These are phyloP conservation scores for Alligator mississippiensis DNA, from an alignment of 2,113 vertebrate species.

Conservation along the genomic window DNA sequence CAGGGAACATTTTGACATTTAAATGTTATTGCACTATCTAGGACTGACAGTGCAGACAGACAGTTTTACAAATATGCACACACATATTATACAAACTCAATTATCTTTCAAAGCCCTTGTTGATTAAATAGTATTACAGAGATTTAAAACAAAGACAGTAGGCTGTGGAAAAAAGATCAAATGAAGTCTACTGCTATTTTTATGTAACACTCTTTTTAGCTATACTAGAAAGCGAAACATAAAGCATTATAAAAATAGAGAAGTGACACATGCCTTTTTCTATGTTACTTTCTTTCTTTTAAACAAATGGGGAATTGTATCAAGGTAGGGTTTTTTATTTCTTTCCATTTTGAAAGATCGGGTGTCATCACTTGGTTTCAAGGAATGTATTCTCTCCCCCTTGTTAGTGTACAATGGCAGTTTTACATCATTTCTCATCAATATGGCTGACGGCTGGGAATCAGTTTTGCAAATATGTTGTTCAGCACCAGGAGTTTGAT, in stretches of 20 bases:
- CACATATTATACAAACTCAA: background rate
- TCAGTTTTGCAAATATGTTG: background rate
- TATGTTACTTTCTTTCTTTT: background rate
- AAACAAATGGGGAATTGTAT: background rate
- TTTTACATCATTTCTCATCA: background rate
- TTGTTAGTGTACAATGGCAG: background rate
- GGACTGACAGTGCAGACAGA: background rate
- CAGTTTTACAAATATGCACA: background rate
- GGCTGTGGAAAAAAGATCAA: background rate
- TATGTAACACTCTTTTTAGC: conserved; percentile 1
- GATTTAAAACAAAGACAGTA: background rate
- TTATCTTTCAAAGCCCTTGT: conserved; percentile 4
- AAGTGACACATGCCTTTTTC: too few relatives aligned
- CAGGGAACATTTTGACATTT: conserved; percentile 80
- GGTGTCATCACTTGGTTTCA: background rate
- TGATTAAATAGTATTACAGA: conserved; percentile 14
- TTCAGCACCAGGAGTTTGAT: background rate
- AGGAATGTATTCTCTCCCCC: background rate
- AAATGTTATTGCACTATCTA: conserved; percentile 68
- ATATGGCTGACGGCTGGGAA: background rate
- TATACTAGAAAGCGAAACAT: background rate
- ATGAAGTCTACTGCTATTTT: background rate
- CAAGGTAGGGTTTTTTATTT: background rate
- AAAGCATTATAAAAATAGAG: too few relatives aligned
- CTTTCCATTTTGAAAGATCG: background rate